Evolutionary conservation across 2,888 invertebrate species (phyloP).

Genomic region (Platynereis dumerilii): DNA sequence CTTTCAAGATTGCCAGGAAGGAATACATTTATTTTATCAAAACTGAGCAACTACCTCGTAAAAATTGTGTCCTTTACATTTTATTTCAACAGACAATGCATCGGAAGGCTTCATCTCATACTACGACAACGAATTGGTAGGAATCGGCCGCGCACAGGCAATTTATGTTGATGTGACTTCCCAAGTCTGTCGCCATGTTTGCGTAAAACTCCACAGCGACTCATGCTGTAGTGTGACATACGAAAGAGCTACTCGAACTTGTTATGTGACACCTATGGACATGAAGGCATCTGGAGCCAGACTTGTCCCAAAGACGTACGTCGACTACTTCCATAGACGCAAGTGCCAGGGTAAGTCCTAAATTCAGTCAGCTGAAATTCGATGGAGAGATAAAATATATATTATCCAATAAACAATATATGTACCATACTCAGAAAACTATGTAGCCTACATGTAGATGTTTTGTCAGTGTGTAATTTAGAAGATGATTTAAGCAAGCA

Average conservation of each 20-base stretch:
- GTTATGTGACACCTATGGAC: conserved; percentile 34
- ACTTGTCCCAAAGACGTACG: conserved; percentile 19
- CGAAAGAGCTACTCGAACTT: conserved; percentile 27
- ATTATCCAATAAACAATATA: no score
- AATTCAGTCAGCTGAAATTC: no score
- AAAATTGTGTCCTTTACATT: no score
- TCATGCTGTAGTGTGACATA: conserved; percentile 36
- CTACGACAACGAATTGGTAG: neutral
- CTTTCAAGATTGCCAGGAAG: no score
- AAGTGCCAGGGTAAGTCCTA: conserved; percentile 32
- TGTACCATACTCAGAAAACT: no score
- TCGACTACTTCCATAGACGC: conserved; percentile 33
- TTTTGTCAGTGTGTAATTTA: no score
- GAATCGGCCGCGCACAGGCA: conserved; percentile 17
- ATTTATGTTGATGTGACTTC: conserved; percentile 33
- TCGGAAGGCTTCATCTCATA: neutral
- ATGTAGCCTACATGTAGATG: no score
- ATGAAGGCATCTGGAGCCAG: conserved; percentile 20
- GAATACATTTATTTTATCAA: no score
- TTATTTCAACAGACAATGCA: neutral
- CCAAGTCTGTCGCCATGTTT: conserved; percentile 33
- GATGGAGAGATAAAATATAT: no score
- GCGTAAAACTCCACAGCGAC: conserved; percentile 30
- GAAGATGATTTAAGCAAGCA: no score
- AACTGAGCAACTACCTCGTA: no score